Base-by-base conservation (phyloP, 2,113 vertebrate species). In the Malurus cyaneus region DNA sequence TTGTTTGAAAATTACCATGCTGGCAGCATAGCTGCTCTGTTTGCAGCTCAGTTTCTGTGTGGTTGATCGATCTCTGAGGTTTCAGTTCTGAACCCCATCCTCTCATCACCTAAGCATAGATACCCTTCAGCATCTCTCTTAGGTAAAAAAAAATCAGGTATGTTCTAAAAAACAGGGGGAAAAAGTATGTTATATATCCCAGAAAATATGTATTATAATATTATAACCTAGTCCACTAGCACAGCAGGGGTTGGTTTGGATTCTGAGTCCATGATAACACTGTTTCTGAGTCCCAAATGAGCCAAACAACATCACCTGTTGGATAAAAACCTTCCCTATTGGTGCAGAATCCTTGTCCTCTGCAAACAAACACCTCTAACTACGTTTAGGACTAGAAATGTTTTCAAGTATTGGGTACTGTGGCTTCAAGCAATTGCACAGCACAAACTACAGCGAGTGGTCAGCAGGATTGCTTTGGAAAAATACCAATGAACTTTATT, bases 1-100 rank as follows among this genome's bases (percentile, higher is more conserved):
- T 21, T 50, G 42, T 72, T 91, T 76, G 59, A 87, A 95, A 95
- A 96, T 80, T 67, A 80, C 54, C 87, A 92, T 5, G 83, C 89
- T 1, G 17, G 61, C 54, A 91, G 72, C 11, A 32, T 0, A 79
- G 23, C 36, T 93, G 17, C 62, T 88, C 39, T 77, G n/a, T 81
- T 26, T 16, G 34, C 72, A 28, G 36, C 2, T 29, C 16, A 26
- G 11, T 32, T 70, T 17, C 25, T 69, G 31, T 39, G n/a, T 42
- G 11, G 67, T n/a, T 72, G 41, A 80, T 10, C 61, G 56, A 50
- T 36, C 84, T 87, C 78, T 2, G 49, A 82, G 74, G 49, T 64
- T 94, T 71, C 29, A 28, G 54, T 73, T 69, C 91, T 57, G 23
- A 84, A 79, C 34, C 7, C 13, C 3, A 64, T 4, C 12, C 69